Evolutionary conservation across 2,888 invertebrate species (phyloP), one percentile per base, ranked within the genome.

Genomic region (Andrena fulva): DNA sequence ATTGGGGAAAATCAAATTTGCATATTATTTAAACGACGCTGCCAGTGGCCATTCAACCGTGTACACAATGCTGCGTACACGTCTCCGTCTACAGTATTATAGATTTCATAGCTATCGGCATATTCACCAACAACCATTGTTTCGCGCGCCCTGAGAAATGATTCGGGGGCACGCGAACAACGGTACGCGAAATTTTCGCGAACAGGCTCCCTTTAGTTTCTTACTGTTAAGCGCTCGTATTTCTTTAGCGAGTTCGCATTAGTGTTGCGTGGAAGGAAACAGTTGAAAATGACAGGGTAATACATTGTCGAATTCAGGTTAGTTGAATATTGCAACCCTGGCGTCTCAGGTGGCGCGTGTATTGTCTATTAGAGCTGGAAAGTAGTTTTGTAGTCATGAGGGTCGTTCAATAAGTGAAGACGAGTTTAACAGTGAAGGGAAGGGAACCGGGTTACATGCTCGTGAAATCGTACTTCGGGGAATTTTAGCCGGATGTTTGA

Each of bases 1-100:
- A 70, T 71, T 63, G 70, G 67, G 16, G 80, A 42, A 50, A 67
- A 80, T 80, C 80, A 68, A 63, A 80, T 82, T 80, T 80, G 62
- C 75, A 71, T 80, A 69, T 81, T 81, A 73, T 81, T 81, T 81
- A 81, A 79, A 42, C 64, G 52, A 69, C 12, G 42, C 1, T 20
- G 31, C n/a, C 42, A 59, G 42, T 52, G 69, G 73, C 64, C 73
- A 52, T 64, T 20, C 59, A 81, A 69, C 64, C 64, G 64, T n/a
- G 64, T n/a, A 27, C 50, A 20, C 68, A 63, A 50, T 56, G n/a
- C 35, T 20, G 24, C n/a, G 29, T 12, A 29, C 27, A 35, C 29
- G 7, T 35, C 42, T 20, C 10, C 69, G 56, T 64, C 35, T 70
- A 24, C 27, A 20, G 35, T 67, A 16, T 60, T 77, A 60, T 67